Percentiles rank a stretch among this genome's conserved stretches.
Evolutionary conservation across 1,140 invertebrate species (phyloP).

Genomic region (Physella acuta): DNA sequence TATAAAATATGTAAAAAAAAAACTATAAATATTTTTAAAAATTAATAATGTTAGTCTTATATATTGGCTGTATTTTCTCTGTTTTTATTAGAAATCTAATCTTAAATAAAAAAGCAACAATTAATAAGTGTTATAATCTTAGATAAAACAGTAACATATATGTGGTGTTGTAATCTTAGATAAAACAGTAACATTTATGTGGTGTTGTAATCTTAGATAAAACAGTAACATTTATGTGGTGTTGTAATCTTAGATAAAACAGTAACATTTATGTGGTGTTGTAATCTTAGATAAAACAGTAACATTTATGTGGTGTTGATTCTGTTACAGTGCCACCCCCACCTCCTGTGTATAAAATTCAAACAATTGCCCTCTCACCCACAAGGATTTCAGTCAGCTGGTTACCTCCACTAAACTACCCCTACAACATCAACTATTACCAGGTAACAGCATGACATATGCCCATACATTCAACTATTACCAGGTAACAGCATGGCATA

Average conservation of each 20-base stretch:
- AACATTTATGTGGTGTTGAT: background rate
- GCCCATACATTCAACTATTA: constrained; percentile 25
- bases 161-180: background rate
- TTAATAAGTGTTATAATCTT: background rate
- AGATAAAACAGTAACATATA: background rate
- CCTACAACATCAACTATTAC: constrained; percentile 26
- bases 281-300: background rate
- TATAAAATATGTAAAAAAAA: background rate
- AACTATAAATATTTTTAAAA: background rate
- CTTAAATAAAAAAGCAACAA: background rate
- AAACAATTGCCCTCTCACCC: constrained; percentile 25
- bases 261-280: background rate
- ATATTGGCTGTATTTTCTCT: background rate
- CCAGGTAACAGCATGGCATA: constrained; percentile 29
- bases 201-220: background rate
- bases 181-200: background rate
- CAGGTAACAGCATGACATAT: constrained; percentile 29
- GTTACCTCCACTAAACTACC: constrained; percentile 25
- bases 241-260: background rate
- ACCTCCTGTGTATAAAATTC: constrained; percentile 24
- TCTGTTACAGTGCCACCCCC: constrained; percentile 27
- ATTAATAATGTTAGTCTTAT: background rate
- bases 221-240: background rate
- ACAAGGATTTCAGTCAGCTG: constrained; percentile 22
- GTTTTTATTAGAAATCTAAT: background rate